Base-by-base conservation (phyloP, 2,113 vertebrate species). In the Willisornis vidua region DNA sequence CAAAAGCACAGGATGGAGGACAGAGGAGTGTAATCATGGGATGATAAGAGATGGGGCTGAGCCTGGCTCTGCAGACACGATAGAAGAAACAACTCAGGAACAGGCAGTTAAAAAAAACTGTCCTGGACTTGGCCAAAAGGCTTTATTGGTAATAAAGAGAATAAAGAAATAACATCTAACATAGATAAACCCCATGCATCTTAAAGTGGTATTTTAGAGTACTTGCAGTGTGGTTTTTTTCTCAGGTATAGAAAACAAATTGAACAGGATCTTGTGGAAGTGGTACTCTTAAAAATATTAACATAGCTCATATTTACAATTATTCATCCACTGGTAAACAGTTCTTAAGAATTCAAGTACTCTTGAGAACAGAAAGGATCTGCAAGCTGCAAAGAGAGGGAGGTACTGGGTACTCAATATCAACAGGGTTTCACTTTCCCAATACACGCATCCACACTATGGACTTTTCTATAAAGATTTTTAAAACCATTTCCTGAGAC, bases 121-220 rank as follows among this genome's bases (percentile, higher is more conserved):
- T 7, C 15, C 19, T 39, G 19, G 26, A 58, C 22, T 4, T 74
- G 43, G 7, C 23, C 17, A 90, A 79, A 45, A 41, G 23, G 7
- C 7, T 74, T 59, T 85, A 49, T 9, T 45, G 11, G 4, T 51
- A 75, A 63, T 14, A 67, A 74, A 82, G 12, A 37, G 5, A 89
- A 57, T 18, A 62, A 87, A 77, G 12, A 26, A 11, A 25, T 17
- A 29, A 3, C 19, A 31, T 19, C 19, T 45, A 46, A 45, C 5
- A 14, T 23, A 49, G 1, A 4, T 39, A 9, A 67, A 81, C 70
- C 16, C 1, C 2, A 7, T 12, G 0, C 26, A 20, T 35, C 18
- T 82, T 35, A 49, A 17, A 80, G 15, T 17, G 5, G 6, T 43
- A 24, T 15, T 20, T 55, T 48, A 55, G 1, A 35, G 23, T 33